These are phyloP conservation scores for Boloria selene DNA, from an alignment of 2,888 invertebrate species.

Conservation along the genomic window DNA sequence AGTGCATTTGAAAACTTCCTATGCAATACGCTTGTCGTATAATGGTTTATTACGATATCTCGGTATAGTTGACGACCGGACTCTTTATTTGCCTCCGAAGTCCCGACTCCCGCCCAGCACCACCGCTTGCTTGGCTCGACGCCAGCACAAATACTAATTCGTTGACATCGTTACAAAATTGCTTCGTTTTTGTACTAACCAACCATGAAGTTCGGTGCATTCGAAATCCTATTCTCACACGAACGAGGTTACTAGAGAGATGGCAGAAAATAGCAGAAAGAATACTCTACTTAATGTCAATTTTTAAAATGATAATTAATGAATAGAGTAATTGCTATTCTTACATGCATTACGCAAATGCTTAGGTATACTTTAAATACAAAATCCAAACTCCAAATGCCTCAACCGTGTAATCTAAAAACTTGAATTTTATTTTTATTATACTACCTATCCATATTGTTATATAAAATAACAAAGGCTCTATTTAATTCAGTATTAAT, in stretches of 20 bases:
- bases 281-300: background rate
- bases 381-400: too few relatives aligned
- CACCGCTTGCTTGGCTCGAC: slow-evolving; percentile 61
- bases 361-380: too few relatives aligned
- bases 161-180: slow-evolving; percentile 75
- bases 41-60: slow-evolving; percentile 40
- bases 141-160: slow-evolving; percentile 75
- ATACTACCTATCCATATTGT: too few relatives aligned
- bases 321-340: too few relatives aligned
- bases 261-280: background rate
- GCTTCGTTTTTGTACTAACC: slow-evolving; percentile 66
- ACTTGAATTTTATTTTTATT: too few relatives aligned
- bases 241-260: background rate
- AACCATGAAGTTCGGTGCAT: slow-evolving; percentile 33
- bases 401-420: too few relatives aligned
- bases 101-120: slow-evolving; percentile 24
- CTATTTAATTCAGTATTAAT: too few relatives aligned
- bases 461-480: too few relatives aligned
- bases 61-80: slow-evolving; percentile 33
- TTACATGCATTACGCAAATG: too few relatives aligned
- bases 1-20: slow-evolving; percentile 12
- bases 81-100: slow-evolving; percentile 19
- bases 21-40: slow-evolving; percentile 21
- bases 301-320: background rate
- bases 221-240: slow-evolving; percentile 26